Base-by-base conservation (phyloP, 2,888 invertebrate genomes). In the Mythimna lalbum region DNA sequence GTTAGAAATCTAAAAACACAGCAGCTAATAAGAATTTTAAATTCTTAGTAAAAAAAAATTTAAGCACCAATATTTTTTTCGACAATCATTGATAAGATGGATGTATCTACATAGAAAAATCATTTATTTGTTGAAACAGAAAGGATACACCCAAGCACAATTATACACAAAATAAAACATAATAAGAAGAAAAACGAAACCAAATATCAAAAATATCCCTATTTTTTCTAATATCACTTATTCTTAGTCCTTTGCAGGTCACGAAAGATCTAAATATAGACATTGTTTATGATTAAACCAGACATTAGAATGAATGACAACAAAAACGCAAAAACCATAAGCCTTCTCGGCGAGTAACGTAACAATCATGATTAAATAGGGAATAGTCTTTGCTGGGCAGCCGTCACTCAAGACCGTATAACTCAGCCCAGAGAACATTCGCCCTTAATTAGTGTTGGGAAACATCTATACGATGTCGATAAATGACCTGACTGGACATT, bases 351-450 rank as follows among this genome's bases (percentile, higher is more conserved):
- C 3, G n/a, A 10, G 12, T 49, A 64, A 69, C 78, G 65, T 69
- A 68, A 33, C 64, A 69, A 43, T 63, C 65, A 69, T 56, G 66
- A 59, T 62, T 74, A 80, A 66, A 74, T 65, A 83, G 83, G 85
- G 85, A 87, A 87, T 80, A 76, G 80, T 69, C 76, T 75, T 63
- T 63, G 72, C 76, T 85, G 82, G 84, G 82, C 85, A 78, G 75
- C 77, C 85, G 83, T 87, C 84, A 84, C 82, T 84, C 82, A 81
- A 78, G 78, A 82, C 78, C 69, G 60, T 83, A 82, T 81, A 86
- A 86, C 84, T 85, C 83, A 85, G 78, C 69, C 72, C 61, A 81
- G 60, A 73, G 63, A 66, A 83, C 77, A 80, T 81, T 79, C 67
- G 53, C 69, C 78, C 68, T 69, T 74, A n/a, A 76, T 65, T 85